These are phyloP conservation scores for Aculops lycopersici DNA, from an alignment of 1,140 invertebrate species.

Conservation along the genomic window DNA sequence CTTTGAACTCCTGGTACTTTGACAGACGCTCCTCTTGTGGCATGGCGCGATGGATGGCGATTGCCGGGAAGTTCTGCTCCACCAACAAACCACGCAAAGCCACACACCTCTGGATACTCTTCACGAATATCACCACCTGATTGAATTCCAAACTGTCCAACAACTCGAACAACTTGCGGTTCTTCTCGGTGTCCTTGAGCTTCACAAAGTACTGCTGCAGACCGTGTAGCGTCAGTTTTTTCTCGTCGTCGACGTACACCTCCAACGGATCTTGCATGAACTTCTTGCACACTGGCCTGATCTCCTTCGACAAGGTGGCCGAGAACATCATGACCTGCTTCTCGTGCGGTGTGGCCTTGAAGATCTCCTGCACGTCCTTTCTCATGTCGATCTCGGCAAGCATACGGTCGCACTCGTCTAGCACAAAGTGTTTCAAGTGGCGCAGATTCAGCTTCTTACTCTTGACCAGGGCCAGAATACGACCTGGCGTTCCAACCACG, in stretches of 20 bases:
- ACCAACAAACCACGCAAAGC: constrained; percentile 74
- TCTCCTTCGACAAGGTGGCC: constrained; percentile 93
- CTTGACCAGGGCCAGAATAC: constrained; percentile 21
- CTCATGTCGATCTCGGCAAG: constrained; percentile 26
- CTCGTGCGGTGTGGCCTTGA: constrained; percentile 83
- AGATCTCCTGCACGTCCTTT: constrained; percentile 96
- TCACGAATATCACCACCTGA: constrained; percentile 88
- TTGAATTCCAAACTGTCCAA: constrained; percentile 96
- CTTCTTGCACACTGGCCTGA: constrained; percentile 97
- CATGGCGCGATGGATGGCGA: constrained; percentile 95
- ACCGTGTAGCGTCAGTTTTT: constrained; percentile 90
- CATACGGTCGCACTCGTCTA: constrained; percentile 31
- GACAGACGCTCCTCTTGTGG: constrained; percentile 68
- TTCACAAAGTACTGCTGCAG: constrained; percentile 98
- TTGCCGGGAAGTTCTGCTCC: constrained; percentile 97
- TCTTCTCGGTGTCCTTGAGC: constrained; percentile 98
- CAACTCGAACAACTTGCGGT: constrained; percentile 91
- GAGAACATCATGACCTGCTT: constrained; percentile 99
- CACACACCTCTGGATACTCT: constrained; percentile 90
- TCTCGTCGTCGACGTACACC: constrained; percentile 98
- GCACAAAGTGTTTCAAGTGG: constrained; percentile 25
- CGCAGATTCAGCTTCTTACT: constrained; percentile 18
- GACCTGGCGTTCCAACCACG: constrained; percentile 26
- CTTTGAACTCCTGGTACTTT: constrained; percentile 94
- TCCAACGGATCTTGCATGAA: constrained; percentile 99